Percentiles rank a stretch among this genome's conserved stretches.
phyloP scores from a whole-genome alignment of 2,113 vertebrate genomes.

The Xenotilapia leptura region DNA sequence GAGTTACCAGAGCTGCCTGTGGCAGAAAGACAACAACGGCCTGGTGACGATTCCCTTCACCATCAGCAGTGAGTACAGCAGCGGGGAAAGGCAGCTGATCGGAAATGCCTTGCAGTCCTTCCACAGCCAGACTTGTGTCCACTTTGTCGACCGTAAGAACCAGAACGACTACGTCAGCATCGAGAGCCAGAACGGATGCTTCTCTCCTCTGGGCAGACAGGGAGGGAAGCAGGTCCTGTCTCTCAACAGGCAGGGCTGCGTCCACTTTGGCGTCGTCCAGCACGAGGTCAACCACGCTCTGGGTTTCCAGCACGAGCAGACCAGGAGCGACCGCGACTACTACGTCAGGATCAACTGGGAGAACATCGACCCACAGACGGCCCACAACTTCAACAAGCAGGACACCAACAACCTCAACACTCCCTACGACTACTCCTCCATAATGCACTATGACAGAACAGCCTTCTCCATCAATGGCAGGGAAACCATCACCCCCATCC shows the following conservation, averaged over 20 bases:
- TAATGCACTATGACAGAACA: neutral
- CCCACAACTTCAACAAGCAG: neutral
- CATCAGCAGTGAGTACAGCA: neutral
- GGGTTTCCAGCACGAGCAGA: neutral
- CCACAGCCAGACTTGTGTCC: neutral
- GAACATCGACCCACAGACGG: rapidly evolving
- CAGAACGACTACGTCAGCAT: neutral
- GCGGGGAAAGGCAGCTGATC: neutral
- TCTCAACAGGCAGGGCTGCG: rapidly evolving
- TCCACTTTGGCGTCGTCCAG: neutral
- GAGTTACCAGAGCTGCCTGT: neutral
- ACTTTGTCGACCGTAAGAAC: neutral
- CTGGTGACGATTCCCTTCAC: neutral
- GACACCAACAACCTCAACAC: neutral
- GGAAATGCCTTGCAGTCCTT: neutral
- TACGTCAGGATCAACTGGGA: neutral
- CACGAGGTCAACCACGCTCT: neutral
- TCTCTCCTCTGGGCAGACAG: neutral
- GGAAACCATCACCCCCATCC: conserved; percentile 24
- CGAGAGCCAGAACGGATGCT: neutral
- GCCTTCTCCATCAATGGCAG: neutral
- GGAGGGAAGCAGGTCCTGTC: neutral
- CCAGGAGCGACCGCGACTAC: neutral
- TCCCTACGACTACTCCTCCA: neutral
- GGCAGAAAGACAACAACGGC: neutral